phyloP scores from a whole-genome alignment of 2,888 invertebrate genomes.

The Yponomeuta sedellus region DNA sequence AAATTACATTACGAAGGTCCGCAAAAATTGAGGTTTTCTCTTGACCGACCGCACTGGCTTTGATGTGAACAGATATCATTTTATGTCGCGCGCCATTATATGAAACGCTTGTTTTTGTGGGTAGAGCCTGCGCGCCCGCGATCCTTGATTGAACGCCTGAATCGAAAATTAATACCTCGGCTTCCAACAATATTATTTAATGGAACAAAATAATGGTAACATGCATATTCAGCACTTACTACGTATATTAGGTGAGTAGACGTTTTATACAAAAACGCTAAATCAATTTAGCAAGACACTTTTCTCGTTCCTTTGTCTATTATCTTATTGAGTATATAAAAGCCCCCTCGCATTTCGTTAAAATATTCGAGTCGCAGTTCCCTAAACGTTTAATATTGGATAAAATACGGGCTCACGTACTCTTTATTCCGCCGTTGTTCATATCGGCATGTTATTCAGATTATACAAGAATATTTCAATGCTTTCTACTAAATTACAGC shows the following conservation, averaged over 20 bases:
- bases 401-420: slow-evolving; percentile 70
- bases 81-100: slow-evolving; percentile 24
- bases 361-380: slow-evolving; percentile 64
- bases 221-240: neutral
- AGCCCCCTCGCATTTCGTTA: slow-evolving; percentile 60
- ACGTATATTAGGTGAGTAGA: neutral
- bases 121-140: neutral
- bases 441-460: slow-evolving; percentile 77
- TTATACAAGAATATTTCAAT: slow-evolving; percentile 77
- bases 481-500: slow-evolving; percentile 76
- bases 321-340: slow-evolving; percentile 66
- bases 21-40: slow-evolving; percentile 54
- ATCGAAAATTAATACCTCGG: neutral
- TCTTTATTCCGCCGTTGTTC: slow-evolving; percentile 72
- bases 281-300: slow-evolving; percentile 5
- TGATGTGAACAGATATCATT: slow-evolving; percentile 25
- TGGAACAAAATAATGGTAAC: neutral
- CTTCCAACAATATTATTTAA: neutral
- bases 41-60: slow-evolving; percentile 39
- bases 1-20: slow-evolving; percentile 70
- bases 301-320: slow-evolving; percentile 37
- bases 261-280: neutral
- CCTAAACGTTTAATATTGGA: slow-evolving; percentile 74
- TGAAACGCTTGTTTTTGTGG: slow-evolving; percentile 19
- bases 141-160: neutral